A percentile compares a stretch with the other conserved stretches of the same genome.
Evolutionary conservation across 53 echinoderm and acorn worm species (phyloP).

Genomic region (Holothuria scabra): DNA sequence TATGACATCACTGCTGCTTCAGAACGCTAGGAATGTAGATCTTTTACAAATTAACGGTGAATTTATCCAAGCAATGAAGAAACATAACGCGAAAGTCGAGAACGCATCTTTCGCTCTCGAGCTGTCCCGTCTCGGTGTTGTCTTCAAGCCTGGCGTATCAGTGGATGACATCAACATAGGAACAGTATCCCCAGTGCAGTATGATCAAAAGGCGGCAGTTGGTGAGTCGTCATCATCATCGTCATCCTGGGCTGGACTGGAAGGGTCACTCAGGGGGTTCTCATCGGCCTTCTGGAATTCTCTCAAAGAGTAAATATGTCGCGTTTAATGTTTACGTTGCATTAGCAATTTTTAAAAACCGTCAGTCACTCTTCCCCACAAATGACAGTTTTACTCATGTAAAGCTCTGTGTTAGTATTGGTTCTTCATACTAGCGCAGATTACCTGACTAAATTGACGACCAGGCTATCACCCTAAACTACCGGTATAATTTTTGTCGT

Average conservation of each 20-base stretch:
- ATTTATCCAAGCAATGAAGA: conserved; percentile 15
- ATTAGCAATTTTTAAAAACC: too few relatives aligned
- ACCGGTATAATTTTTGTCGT: too few relatives aligned
- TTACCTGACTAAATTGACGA: too few relatives aligned
- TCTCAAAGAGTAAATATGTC: not conserved
- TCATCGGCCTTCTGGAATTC: conserved; percentile 35
- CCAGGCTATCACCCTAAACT: too few relatives aligned
- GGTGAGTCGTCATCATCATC: not conserved
- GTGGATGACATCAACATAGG: conserved; percentile 19
- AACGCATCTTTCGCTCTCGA: conserved; percentile 20
- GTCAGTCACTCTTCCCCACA: too few relatives aligned
- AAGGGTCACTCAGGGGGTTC: conserved; percentile 5
- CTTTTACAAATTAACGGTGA: not conserved
- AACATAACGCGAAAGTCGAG: conserved; percentile 24
- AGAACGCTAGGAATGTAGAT: conserved; percentile 4
- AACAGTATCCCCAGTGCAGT: not conserved
- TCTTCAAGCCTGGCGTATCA: not conserved
- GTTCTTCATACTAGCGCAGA: too few relatives aligned
- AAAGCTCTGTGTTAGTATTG: too few relatives aligned
- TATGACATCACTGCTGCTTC: not conserved
- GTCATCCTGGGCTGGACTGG: not conserved
- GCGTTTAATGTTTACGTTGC: too few relatives aligned
- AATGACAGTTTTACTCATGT: too few relatives aligned
- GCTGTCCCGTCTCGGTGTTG: conserved; percentile 13
- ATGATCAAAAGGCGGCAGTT: not conserved